Evolutionary conservation across 1,140 invertebrate genomes (phyloP).

Genomic region (Plutomurus gul): DNA sequence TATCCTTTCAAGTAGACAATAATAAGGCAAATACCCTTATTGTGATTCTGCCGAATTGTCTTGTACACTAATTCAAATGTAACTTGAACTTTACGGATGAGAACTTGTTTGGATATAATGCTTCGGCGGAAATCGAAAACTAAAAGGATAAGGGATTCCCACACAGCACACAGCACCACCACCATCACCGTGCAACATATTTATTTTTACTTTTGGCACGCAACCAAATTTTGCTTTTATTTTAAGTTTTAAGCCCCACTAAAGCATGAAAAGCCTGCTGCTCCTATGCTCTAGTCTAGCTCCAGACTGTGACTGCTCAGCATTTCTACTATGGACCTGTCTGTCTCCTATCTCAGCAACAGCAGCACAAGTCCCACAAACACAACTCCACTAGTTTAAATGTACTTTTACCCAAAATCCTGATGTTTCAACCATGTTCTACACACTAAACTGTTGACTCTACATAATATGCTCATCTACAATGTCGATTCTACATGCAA

Average conservation of each 20-base stretch:
- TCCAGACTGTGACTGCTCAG: background rate
- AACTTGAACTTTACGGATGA: conserved; percentile 35
- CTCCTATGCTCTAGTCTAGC: background rate
- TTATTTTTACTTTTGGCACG: conserved; percentile 47
- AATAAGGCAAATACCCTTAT: background rate
- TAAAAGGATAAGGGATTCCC: background rate
- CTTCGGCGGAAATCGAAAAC: background rate
- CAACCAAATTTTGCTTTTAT: conserved; percentile 34
- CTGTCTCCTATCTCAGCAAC: background rate
- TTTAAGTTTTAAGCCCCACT: conserved; percentile 30
- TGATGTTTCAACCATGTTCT: background rate
- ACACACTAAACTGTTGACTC: background rate
- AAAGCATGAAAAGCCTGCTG: background rate
- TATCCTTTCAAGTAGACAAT: conserved; percentile 15
- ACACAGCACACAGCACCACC: background rate
- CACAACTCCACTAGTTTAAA: background rate
- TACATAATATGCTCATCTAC: background rate
- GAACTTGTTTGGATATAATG: conserved; percentile 31
- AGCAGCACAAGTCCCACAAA: background rate
- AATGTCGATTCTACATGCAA: background rate
- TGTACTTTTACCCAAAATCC: background rate
- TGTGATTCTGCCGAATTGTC: background rate
- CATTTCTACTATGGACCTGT: background rate
- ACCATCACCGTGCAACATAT: conserved; percentile 25
- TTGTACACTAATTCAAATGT: background rate